Evolutionary conservation across 2,113 vertebrate species (phyloP).

Genomic region (Origma solitaria): DNA sequence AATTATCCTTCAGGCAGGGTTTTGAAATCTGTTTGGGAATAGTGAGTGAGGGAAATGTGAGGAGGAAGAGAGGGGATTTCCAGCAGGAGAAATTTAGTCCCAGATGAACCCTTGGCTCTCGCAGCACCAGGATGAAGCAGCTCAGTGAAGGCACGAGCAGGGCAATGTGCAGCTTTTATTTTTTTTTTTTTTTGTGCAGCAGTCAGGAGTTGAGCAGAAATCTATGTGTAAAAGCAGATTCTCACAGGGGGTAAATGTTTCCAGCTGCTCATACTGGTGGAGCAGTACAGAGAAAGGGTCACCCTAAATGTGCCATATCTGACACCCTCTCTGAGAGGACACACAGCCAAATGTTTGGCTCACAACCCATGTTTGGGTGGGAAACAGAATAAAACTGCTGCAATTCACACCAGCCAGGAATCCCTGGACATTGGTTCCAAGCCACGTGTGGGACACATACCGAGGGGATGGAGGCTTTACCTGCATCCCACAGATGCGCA

Average conservation of each 20-base stretch:
- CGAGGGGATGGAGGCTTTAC: not conserved
- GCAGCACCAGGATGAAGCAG: not conserved
- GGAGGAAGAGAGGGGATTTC: constrained; percentile 28
- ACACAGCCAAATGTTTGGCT: accelerated
- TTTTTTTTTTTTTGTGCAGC: not conserved
- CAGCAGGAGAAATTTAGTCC: constrained; percentile 24
- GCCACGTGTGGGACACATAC: accelerated
- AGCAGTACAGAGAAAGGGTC: not conserved
- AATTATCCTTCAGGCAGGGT: not conserved
- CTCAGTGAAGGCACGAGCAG: not conserved
- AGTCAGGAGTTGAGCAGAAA: not conserved
- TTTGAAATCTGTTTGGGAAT: not conserved
- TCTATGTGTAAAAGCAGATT: not conserved
- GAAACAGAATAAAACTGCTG: accelerated
- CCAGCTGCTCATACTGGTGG: not conserved
- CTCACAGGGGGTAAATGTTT: not conserved
- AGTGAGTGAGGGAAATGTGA: not conserved
- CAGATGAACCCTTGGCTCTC: not conserved
- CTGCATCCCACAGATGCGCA: constrained; percentile 79
- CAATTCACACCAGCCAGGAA: not conserved
- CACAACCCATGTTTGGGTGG: accelerated
- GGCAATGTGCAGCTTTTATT: not conserved
- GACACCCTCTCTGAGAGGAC: not conserved
- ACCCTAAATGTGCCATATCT: not conserved
- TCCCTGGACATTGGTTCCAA: not conserved